Conservation (phyloP, 1,140 invertebrate genomes). For the Manduca sexta region DNA sequence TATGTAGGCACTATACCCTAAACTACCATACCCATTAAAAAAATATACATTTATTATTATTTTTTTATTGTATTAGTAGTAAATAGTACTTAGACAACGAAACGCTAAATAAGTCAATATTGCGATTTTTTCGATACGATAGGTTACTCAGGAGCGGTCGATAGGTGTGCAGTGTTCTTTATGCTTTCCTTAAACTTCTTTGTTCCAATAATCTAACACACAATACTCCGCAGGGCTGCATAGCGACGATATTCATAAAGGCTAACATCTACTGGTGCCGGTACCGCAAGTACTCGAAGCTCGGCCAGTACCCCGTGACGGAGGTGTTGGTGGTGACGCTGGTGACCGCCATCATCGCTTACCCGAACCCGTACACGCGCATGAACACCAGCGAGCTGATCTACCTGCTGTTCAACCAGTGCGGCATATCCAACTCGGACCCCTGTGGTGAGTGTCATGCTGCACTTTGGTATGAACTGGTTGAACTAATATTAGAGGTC, state of each 20-base stretch:
- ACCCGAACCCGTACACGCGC: conserved; percentile 97
- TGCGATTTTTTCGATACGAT: no score
- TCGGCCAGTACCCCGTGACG: conserved; percentile 98
- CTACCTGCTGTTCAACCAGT: conserved; percentile 96
- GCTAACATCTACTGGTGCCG: conserved; percentile 97
- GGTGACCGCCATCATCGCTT: conserved; percentile 94
- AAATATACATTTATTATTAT: no score
- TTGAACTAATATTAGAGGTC: no score
- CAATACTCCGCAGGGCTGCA: conserved; percentile 87
- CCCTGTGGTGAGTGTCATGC: conserved; percentile 85
- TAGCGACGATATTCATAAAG: conserved; percentile 97
- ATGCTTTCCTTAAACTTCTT: no score
- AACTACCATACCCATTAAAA: no score
- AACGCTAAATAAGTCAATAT: no score
- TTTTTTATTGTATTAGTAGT: no score
- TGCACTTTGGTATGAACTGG: no score
- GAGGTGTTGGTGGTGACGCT: conserved; percentile 95
- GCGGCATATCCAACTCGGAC: conserved; percentile 93
- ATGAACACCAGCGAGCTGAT: conserved; percentile 99
- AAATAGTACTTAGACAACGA: no score
- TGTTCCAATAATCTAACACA: background rate
- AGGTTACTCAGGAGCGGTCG: no score
- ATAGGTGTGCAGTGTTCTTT: no score
- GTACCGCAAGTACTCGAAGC: conserved; percentile 93
- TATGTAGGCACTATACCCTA: no score